Evolutionary conservation across 2,113 vertebrate genomes (phyloP), one percentile per base, ranked within the genome.

Genomic region (Geococcyx californianus): DNA sequence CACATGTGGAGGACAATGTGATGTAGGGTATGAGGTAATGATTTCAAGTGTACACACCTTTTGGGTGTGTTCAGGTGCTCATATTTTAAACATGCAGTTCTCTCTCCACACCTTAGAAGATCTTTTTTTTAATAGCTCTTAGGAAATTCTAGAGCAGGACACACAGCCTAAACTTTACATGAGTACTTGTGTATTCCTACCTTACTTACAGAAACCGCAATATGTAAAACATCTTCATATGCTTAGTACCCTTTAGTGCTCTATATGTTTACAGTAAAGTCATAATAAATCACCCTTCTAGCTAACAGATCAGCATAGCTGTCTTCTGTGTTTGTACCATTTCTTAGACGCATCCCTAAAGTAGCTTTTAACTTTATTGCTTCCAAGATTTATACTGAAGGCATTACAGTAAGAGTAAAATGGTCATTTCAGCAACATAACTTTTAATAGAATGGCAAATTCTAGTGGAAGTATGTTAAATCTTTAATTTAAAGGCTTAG

Each of bases 1-100:
- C 42, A 1, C 74, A 33, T 9, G 64, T 15, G 68, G 45, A 29
- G 64, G 76, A 40, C 54, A 10, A 18, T 62, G 54, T 40, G 88
- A 38, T 73, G 42, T 64, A 60, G 73, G 88, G 81, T 60, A 80
- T 93, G 77, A 92, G 89, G 91, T 89, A 87, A 70, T 66, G 67
- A 66, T 86, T 81, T 24, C 79, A 54, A 26, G 59, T 5, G 59
- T 77, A 52, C 93, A 93, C 92, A 72, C 92, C 96, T 88, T 24
- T 74, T 92, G 95, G 95, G 95, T 84, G 94, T 97, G 94, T 90
- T 64, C 52, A 77, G 86, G 64, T 78, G 90, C 90, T 97, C 88
- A 66, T 64, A 1, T 24, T 70, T 75, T 44, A 87, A 95, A 87
- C 73, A 89, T 4, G 7, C 25, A 55, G 14, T 67, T 90, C 67